phyloP scores from a whole-genome alignment of 2,797 vertebrate genomes.

The Merluccius polli region DNA sequence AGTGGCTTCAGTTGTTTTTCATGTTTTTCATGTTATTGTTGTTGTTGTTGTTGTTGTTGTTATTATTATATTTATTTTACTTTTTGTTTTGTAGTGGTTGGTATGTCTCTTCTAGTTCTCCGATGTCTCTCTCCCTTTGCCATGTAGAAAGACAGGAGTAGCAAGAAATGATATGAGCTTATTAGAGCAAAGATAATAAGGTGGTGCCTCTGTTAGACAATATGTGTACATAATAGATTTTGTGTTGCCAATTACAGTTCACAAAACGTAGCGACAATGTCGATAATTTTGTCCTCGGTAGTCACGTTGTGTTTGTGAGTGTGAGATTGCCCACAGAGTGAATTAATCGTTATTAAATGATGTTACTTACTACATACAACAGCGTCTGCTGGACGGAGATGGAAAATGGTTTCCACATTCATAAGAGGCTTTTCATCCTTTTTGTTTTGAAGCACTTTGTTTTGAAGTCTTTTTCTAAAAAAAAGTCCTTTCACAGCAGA shows the following conservation, averaged over 20 bases:
- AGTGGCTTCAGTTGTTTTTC: slow-evolving; percentile 61
- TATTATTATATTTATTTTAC: not conserved
- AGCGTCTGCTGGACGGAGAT: not conserved
- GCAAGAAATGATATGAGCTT: not conserved
- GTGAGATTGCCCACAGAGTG: not conserved
- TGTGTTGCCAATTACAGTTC: not conserved
- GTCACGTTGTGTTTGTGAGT: not conserved
- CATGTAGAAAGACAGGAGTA: slow-evolving; percentile 22
- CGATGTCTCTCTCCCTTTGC: not conserved
- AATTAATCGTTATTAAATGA: not conserved
- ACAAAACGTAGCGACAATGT: not conserved
- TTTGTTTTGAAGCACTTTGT: not conserved
- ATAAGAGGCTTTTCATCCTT: not conserved
- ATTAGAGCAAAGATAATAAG: not conserved
- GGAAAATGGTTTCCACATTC: not conserved
- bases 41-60: not conserved
- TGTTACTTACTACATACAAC: not conserved
- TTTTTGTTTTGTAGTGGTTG: not conserved
- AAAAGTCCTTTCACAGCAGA: slow-evolving; percentile 6
- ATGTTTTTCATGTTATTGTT: not conserved
- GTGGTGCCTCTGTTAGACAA: not conserved
- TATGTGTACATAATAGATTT: not conserved
- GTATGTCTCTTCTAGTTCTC: not conserved
- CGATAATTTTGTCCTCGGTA: not conserved
- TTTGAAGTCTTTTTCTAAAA: slow-evolving; percentile 1